A percentile compares a stretch with the other conserved stretches of the same genome.
Evolutionary conservation across 2,888 invertebrate species (phyloP).

Genomic region (Hirtodrosophila trivittata): DNA sequence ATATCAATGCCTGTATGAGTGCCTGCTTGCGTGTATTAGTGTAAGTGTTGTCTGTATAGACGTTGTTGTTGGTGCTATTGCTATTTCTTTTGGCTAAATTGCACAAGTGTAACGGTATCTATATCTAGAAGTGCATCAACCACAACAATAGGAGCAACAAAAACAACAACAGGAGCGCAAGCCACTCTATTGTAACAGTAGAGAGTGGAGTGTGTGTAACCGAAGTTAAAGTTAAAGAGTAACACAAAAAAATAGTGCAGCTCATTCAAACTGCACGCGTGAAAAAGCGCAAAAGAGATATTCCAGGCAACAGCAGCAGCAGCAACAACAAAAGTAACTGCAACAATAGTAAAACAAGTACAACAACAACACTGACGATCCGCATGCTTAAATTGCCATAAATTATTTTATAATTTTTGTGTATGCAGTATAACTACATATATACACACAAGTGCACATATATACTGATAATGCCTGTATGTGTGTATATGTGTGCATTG

Average conservation of each 20-base stretch:
- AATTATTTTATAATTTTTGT: conserved; percentile 71
- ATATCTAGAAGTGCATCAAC: conserved; percentile 66
- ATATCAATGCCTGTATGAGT: conserved; percentile 29
- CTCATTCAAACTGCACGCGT: conserved; percentile 75
- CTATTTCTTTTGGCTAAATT: conserved; percentile 70
- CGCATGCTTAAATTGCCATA: conserved; percentile 71
- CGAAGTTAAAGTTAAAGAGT: conserved; percentile 55
- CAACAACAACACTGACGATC: conserved; percentile 37
- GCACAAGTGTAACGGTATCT: conserved; percentile 79
- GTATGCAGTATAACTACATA: conserved; percentile 47
- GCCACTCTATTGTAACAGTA: conserved; percentile 40
- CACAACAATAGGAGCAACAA: conserved; percentile 47
- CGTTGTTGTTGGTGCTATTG: conserved; percentile 34
- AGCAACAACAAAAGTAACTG: conserved; percentile 26
- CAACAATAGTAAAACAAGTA: conserved; percentile 27
- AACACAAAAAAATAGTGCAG: conserved; percentile 56
- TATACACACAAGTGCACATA: conserved; percentile 6
- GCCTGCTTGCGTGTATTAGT: conserved; percentile 42
- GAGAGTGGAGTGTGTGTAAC: conserved; percentile 66
- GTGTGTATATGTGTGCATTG: conserved; percentile 17
- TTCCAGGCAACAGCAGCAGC: conserved; percentile 27
- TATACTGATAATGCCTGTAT: conserved; percentile 3
- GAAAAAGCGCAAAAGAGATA: conserved; percentile 45
- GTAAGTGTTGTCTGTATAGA: conserved; percentile 63
- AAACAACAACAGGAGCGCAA: conserved; percentile 29